Conservation (phyloP, 2,113 vertebrate species). For the Cricetomys ansorgei region DNA sequence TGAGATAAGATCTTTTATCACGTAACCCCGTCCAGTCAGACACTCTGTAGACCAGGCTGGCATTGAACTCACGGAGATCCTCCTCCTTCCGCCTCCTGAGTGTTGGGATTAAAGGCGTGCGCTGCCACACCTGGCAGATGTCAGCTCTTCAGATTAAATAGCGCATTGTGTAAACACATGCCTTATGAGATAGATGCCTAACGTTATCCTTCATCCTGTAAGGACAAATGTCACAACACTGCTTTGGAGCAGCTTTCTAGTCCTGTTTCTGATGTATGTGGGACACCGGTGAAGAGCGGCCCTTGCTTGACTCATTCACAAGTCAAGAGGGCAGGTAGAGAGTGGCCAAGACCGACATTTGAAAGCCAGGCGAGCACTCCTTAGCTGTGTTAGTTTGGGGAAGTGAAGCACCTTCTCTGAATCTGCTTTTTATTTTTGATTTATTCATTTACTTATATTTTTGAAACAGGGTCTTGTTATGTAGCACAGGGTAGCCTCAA, state of each 20-base stretch:
- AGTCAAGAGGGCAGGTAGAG: not conserved
- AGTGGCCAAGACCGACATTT: not conserved
- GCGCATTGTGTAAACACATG: not conserved
- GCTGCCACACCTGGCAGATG: not conserved
- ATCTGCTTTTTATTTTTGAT: not conserved
- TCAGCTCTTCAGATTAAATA: not conserved
- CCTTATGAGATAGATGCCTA: not conserved
- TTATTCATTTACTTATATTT: not conserved
- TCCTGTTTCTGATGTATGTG: not conserved
- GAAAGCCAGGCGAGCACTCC: not conserved
- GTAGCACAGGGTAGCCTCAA: not conserved
- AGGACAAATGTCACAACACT: not conserved
- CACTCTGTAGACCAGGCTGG: not conserved
- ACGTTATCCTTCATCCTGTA: not conserved
- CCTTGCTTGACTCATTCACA: not conserved
- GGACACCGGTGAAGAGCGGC: not conserved
- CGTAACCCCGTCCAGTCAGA: not conserved
- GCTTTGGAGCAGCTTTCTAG: not conserved
- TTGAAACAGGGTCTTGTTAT: not conserved
- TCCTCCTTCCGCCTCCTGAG: not conserved
- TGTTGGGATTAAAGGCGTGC: not conserved
- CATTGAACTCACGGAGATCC: not conserved
- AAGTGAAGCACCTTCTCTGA: not conserved
- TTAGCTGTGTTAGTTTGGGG: slow-evolving; percentile 17
- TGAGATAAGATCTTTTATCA: not conserved